These are phyloP conservation scores for Rafetus swinhoei DNA, from an alignment of 2,113 vertebrate genomes.

Conservation along the genomic window DNA sequence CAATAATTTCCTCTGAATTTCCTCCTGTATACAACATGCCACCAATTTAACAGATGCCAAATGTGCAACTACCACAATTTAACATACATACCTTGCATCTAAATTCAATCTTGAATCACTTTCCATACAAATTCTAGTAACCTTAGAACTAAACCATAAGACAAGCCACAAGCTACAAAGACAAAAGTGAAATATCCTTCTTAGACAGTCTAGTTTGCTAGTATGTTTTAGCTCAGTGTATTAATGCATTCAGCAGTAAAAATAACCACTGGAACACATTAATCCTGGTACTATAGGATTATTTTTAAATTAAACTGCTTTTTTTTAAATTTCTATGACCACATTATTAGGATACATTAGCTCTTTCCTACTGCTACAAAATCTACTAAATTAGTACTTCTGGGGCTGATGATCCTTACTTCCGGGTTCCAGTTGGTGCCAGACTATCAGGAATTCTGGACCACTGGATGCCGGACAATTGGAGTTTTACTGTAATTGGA, in stretches of 20 bases:
- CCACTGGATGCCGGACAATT: too few relatives aligned
- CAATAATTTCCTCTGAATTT: slow-evolving; percentile 6
- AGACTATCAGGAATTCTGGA: too few relatives aligned
- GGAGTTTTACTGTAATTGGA: not conserved
- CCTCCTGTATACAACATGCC: slow-evolving; percentile 23
- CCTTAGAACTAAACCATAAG: not conserved
- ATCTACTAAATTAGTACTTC: not conserved
- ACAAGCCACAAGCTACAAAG: not conserved
- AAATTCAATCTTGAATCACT: not conserved
- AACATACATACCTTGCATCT: not conserved
- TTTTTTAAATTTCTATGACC: not conserved
- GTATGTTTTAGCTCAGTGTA: not conserved
- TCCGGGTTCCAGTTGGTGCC: too few relatives aligned
- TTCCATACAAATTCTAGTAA: not conserved
- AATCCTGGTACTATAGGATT: not conserved
- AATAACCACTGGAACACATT: not conserved
- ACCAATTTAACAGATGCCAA: slow-evolving; percentile 28
- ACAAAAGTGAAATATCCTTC: not conserved
- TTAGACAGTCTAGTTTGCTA: not conserved
- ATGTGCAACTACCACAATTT: not conserved
- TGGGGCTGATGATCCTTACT: not conserved
- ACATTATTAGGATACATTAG: not conserved
- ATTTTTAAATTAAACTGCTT: not conserved
- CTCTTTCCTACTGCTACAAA: not conserved
- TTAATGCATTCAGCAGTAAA: not conserved